Conservation (phyloP, 2,888 invertebrate species). For the Cerceris rybyensis region DNA sequence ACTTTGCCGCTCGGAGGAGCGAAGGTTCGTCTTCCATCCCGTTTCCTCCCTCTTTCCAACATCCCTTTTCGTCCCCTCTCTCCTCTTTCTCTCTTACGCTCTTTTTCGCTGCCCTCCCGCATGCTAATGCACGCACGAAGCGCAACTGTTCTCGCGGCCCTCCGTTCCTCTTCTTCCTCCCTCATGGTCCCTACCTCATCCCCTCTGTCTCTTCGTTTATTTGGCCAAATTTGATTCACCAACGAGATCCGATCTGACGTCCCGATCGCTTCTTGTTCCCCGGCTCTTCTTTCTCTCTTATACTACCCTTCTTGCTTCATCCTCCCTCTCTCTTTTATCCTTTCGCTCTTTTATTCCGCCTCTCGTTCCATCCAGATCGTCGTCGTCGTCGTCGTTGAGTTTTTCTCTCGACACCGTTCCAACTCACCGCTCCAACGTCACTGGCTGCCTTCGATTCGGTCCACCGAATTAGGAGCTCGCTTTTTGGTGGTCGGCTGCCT, state of each 20-base stretch:
- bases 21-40: conserved; percentile 55
- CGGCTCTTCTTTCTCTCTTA: conserved; percentile 42
- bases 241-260: conserved; percentile 77
- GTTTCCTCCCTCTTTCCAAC: conserved; percentile 43
- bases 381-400: conserved; percentile 56
- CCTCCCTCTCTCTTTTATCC: conserved; percentile 30
- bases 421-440: conserved; percentile 43
- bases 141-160: conserved; percentile 78
- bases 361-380: conserved; percentile 46
- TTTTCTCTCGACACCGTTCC: conserved; percentile 68
- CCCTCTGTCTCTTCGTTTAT: conserved; percentile 64
- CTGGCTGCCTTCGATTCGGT: conserved; percentile 48
- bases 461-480: conserved; percentile 66
- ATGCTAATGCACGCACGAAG: conserved; percentile 79
- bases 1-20: conserved; percentile 53
- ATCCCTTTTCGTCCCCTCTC: conserved; percentile 34
- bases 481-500: conserved; percentile 67
- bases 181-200: conserved; percentile 34
- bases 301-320: conserved; percentile 19
- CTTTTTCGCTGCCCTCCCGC: conserved; percentile 71
- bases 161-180: conserved; percentile 51
- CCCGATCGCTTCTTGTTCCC: conserved; percentile 76
- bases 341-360: conserved; percentile 45
- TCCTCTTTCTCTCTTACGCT: conserved; percentile 44
- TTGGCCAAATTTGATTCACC: conserved; percentile 71